Evolutionary conservation across 2,888 invertebrate species (phyloP).

Genomic region (Leistus spinibarbis): DNA sequence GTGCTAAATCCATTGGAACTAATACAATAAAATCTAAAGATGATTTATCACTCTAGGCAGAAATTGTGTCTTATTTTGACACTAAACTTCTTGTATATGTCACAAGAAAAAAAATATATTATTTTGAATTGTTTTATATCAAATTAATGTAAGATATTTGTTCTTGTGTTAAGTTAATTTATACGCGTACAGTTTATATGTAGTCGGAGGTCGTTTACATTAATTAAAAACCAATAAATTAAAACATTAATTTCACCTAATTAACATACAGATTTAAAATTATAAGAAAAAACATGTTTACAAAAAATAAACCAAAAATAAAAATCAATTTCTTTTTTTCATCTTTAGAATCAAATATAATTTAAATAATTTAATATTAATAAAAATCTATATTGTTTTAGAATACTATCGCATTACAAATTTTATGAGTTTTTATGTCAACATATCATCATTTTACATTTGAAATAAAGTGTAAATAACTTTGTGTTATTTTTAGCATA

Average conservation of each 20-base stretch:
- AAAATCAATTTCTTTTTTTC: background rate
- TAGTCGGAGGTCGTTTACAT: slow-evolving; percentile 15
- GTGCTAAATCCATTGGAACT: background rate
- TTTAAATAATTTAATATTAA: slow-evolving; percentile 29
- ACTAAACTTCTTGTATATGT: background rate
- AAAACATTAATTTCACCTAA: slow-evolving; percentile 30
- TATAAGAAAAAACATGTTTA: slow-evolving; percentile 15
- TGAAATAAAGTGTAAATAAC: background rate
- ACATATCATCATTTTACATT: background rate
- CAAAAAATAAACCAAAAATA: slow-evolving; percentile 15
- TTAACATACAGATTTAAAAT: slow-evolving; percentile 27
- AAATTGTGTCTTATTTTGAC: background rate
- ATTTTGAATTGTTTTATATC: background rate
- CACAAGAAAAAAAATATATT: background rate
- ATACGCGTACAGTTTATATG: background rate
- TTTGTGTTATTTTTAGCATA: background rate
- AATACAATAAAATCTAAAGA: background rate
- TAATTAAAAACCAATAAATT: slow-evolving; percentile 30
- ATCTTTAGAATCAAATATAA: slow-evolving; percentile 8
- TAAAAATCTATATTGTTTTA: background rate
- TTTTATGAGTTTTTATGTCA: background rate
- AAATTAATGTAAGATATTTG: background rate
- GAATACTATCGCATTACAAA: background rate
- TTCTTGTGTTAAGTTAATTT: background rate
- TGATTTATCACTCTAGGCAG: background rate